These are phyloP conservation scores for Salpingus planirostris DNA, from an alignment of 2,888 invertebrate species.

Conservation along the genomic window DNA sequence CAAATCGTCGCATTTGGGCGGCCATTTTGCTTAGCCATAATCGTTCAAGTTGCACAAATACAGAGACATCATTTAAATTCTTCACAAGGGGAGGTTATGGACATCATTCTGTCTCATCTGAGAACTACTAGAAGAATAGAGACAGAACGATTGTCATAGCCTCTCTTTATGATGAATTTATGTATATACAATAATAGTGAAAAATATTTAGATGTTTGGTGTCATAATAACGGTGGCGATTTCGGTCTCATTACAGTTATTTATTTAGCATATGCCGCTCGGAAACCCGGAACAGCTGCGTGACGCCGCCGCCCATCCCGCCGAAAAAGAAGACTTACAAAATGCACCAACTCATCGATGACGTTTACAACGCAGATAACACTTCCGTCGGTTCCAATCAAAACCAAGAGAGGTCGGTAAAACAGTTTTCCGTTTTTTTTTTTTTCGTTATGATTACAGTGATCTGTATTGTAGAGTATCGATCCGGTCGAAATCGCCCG, in stretches of 20 bases:
- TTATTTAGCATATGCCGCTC: slow-evolving; percentile 21
- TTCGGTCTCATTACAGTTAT: slow-evolving; percentile 13
- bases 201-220: no score
- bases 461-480: slow-evolving; percentile 46
- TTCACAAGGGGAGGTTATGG: no score
- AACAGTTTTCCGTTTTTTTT: no score
- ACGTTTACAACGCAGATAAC: slow-evolving; percentile 46
- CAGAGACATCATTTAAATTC: not conserved
- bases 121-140: no score
- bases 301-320: slow-evolving; percentile 69
- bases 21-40: not conserved
- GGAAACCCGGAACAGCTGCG: slow-evolving; percentile 26
- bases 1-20: no score
- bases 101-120: no score
- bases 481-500: slow-evolving; percentile 65
- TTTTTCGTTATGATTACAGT: not conserved
- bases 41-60: not conserved
- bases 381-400: slow-evolving; percentile 56
- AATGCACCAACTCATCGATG: slow-evolving; percentile 38
- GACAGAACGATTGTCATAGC: no score
- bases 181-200: no score
- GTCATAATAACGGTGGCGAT: no score
- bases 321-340: slow-evolving; percentile 56
- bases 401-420: slow-evolving; percentile 34
- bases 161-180: no score